Evolutionary conservation across 1,140 invertebrate species (phyloP), one percentile per base, ranked within the genome.

Genomic region (Popillia japonica): DNA sequence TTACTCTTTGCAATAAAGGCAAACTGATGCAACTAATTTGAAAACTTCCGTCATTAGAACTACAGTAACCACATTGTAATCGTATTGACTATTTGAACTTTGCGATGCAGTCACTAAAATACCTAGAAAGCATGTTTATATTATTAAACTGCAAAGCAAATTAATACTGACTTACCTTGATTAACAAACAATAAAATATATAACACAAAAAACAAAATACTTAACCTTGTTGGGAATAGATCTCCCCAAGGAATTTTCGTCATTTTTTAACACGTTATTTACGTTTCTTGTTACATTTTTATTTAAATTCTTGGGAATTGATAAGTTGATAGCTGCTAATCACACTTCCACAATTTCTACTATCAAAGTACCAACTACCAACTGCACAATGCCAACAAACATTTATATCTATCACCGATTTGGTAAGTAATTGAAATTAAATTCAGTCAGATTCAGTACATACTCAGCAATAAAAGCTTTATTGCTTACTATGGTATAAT

Each of bases 61-160:
- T 27, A 96, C 96, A 23, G 94, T 93, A 2, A 95, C 92, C 34
- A 94, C 95, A 85, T 96, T 97, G 83, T 98, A 98, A 79, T 92
- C 91, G 87, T 98, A 98, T 22, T 89, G 89, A 82, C 95, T 93
- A 84, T 93, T 92, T 72, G 91, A 89, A 79, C 91, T 92, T 88
- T 98, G 96, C 7, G 96, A 96, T 81, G 94, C 94, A 72, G 94
- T 98, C 17, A 98, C 94, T 81, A 98, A 91, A 80, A 98, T 94
- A 83, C 96, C 96, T 98, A 81, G 11, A 90, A 89, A 76, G 81
- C 79, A 41, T 83, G 81, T 79, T 80, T n/a, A 68, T 59, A 77
- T 2, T 77, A 76, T 22, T 72, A 7, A 76, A 55, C 10, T 48
- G 27, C 7, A 68, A 27, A 11, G 6, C 8, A 68, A 68, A 68